These are phyloP conservation scores for Phaenicophaeus curvirostris DNA, from an alignment of 2,797 vertebrate species.

Conservation along the genomic window DNA sequence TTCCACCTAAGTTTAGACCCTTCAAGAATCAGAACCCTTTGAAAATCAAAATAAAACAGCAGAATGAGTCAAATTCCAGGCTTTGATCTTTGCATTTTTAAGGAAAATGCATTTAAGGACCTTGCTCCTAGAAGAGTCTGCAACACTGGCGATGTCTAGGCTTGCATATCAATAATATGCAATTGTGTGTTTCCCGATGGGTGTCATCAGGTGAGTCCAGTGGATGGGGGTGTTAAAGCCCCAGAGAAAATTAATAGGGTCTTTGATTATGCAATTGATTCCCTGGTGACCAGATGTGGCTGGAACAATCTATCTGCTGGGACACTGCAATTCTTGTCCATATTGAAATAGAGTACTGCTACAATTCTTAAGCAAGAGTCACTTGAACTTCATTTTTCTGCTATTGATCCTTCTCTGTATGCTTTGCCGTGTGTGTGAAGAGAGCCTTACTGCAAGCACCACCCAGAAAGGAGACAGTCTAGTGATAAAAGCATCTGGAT, in stretches of 20 bases:
- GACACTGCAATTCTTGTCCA: neutral
- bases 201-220: neutral
- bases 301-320: neutral
- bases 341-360: neutral
- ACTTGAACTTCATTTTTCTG: neutral
- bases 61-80: neutral
- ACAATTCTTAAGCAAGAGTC: neutral
- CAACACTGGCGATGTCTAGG: neutral
- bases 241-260: neutral
- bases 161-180: neutral
- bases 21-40: neutral
- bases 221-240: neutral
- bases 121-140: neutral
- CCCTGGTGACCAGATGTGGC: neutral
- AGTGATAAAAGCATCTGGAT: neutral
- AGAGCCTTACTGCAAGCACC: neutral
- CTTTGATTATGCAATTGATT: slow-evolving; percentile 4
- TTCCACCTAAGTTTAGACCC: neutral
- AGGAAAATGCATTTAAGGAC: neutral
- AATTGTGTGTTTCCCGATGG: neutral
- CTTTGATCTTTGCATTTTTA: neutral
- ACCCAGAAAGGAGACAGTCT: neutral
- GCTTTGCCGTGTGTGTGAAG: neutral
- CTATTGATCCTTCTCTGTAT: neutral
- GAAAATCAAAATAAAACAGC: neutral